A percentile compares a stretch with the other conserved stretches of the same genome.
These are phyloP conservation scores for Peribatodes rhomboidaria DNA, from an alignment of 2,888 invertebrate species.

Conservation along the genomic window DNA sequence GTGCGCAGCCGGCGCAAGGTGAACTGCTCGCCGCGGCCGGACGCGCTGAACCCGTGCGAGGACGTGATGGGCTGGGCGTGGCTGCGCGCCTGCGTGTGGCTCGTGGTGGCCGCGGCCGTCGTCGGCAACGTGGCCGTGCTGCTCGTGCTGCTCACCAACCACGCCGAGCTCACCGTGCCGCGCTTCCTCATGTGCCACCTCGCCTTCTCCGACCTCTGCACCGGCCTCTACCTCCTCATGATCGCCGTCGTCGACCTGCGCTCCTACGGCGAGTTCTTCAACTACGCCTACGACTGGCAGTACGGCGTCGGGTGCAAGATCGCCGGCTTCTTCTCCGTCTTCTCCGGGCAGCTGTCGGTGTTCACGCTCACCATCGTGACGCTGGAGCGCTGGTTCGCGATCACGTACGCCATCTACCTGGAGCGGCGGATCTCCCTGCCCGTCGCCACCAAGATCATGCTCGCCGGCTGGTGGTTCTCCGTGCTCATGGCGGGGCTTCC, in stretches of 20 bases:
- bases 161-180: slow-evolving; percentile 76
- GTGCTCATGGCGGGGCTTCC: slow-evolving; percentile 92
- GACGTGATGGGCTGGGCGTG: slow-evolving; percentile 95
- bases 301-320: slow-evolving; percentile 92
- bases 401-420: slow-evolving; percentile 93
- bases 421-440: slow-evolving; percentile 92
- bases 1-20: slow-evolving; percentile 75
- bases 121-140: slow-evolving; percentile 94
- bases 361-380: slow-evolving; percentile 95
- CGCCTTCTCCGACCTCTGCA: slow-evolving; percentile 95
- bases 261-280: slow-evolving; percentile 95
- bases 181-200: slow-evolving; percentile 89
- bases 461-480: slow-evolving; percentile 93
- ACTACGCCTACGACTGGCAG: slow-evolving; percentile 97
- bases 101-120: slow-evolving; percentile 93
- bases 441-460: slow-evolving; percentile 91
- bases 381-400: slow-evolving; percentile 94
- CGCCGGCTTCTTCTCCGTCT: slow-evolving; percentile 95
- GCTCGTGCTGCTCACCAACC: slow-evolving; percentile 90
- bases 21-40: slow-evolving; percentile 90
- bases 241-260: slow-evolving; percentile 94
- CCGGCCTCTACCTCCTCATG: slow-evolving; percentile 94
- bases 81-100: slow-evolving; percentile 94
- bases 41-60: slow-evolving; percentile 95
- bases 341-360: slow-evolving; percentile 94